Conservation (phyloP, 2,888 invertebrate species). For the Mechanitis mazaeus region DNA sequence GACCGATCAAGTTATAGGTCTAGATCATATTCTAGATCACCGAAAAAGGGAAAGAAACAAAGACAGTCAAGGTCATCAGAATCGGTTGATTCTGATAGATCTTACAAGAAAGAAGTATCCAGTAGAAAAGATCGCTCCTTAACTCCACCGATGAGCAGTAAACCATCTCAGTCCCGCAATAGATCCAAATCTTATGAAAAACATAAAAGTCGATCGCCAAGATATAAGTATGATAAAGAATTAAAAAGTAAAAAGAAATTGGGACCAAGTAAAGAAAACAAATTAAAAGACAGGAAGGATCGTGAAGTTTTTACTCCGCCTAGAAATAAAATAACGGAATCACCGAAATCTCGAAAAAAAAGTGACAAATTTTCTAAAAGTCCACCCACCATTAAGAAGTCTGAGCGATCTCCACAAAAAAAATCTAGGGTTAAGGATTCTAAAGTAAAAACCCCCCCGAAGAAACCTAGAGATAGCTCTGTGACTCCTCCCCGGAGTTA, state of each 20-base stretch:
- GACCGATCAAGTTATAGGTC: slow-evolving; percentile 55
- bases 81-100: slow-evolving; percentile 52
- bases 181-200: slow-evolving; percentile 40
- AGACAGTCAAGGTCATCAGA: slow-evolving; percentile 46
- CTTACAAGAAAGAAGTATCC: slow-evolving; percentile 42
- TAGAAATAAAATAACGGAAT: slow-evolving; percentile 34
- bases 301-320: slow-evolving; percentile 43
- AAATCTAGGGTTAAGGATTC: slow-evolving; percentile 43
- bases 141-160: slow-evolving; percentile 45
- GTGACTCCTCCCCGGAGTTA: slow-evolving; percentile 66
- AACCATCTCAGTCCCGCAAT: slow-evolving; percentile 38
- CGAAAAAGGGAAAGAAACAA: slow-evolving; percentile 40
- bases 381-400: slow-evolving; percentile 46
- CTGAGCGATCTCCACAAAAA: slow-evolving; percentile 45
- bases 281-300: slow-evolving; percentile 37
- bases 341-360: slow-evolving; percentile 42
- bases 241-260: slow-evolving; percentile 36
- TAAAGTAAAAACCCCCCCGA: slow-evolving; percentile 40
- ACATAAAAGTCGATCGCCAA: slow-evolving; percentile 39
- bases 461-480: slow-evolving; percentile 51
- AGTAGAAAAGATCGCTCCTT: slow-evolving; percentile 39
- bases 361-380: slow-evolving; percentile 46
- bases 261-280: slow-evolving; percentile 43
- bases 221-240: slow-evolving; percentile 27
- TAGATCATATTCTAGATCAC: slow-evolving; percentile 48